Percentiles rank a stretch among this genome's conserved stretches.
Conservation (phyloP, 2,113 vertebrate genomes). For the Anguilla japonica region DNA sequence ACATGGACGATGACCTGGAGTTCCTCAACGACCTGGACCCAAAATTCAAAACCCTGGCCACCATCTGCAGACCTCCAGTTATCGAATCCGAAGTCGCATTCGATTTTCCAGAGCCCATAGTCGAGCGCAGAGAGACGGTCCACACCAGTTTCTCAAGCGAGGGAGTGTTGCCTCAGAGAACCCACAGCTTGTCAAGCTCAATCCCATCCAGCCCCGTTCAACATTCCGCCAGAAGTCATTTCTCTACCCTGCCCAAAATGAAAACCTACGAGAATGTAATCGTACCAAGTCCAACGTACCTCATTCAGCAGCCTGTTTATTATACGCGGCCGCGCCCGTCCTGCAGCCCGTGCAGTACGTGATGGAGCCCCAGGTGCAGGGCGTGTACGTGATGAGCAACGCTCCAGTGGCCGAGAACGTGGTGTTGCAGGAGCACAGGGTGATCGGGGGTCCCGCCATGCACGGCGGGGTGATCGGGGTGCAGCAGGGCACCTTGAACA, state of each 20-base stretch:
- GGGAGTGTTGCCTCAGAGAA: conserved; percentile 33
- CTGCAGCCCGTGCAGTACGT: conserved; percentile 56
- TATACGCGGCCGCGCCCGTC: conserved; percentile 42
- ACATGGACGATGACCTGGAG: conserved; percentile 75
- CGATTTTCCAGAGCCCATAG: conserved; percentile 26
- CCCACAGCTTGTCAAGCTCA: conserved; percentile 5
- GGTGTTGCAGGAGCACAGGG: conserved; percentile 5
- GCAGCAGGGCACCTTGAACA: conserved; percentile 3
- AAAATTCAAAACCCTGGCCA: conserved; percentile 85
- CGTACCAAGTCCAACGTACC: conserved; percentile 34
- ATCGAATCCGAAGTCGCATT: conserved; percentile 24
- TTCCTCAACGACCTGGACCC: conserved; percentile 80
- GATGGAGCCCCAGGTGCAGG: conserved; percentile 57
- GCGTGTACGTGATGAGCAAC: neutral
- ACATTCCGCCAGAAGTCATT: conserved; percentile 24
- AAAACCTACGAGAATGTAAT: conserved; percentile 46
- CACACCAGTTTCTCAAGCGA: conserved; percentile 37
- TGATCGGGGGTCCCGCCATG: conserved; percentile 20
- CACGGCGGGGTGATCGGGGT: neutral
- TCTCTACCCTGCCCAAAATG: conserved; percentile 34
- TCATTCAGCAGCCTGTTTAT: conserved; percentile 58
- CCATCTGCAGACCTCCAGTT: conserved; percentile 77
- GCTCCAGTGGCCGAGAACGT: neutral
- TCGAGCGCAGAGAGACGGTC: conserved; percentile 27
- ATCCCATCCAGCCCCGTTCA: conserved; percentile 22